phyloP scores from a whole-genome alignment of 2,888 invertebrate genomes.

The Bibio marci region DNA sequence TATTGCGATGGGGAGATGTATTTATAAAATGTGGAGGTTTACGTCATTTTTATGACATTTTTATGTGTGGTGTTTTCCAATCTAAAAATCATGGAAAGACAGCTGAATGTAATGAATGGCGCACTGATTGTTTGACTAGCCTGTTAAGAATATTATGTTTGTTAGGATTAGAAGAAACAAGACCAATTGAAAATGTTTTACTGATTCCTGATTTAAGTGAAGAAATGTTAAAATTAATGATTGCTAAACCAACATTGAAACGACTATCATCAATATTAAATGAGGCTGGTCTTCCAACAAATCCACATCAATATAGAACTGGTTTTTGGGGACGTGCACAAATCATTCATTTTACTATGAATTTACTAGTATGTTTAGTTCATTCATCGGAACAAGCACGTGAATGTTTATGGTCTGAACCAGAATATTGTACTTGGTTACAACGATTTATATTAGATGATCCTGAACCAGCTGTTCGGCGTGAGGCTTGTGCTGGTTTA shows the following conservation, averaged over 20 bases:
- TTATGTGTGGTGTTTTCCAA: conserved; percentile 72
- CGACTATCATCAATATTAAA: conserved; percentile 73
- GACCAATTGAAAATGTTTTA: conserved; percentile 15
- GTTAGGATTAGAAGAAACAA: conserved; percentile 49
- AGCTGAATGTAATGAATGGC: conserved; percentile 52
- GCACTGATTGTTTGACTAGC: conserved; percentile 83
- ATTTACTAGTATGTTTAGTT: conserved; percentile 81
- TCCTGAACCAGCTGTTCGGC: conserved; percentile 77
- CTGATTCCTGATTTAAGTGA: conserved; percentile 50
- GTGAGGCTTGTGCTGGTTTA: conserved; percentile 85
- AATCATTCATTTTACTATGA: conserved; percentile 83
- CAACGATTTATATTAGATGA: conserved; percentile 76
- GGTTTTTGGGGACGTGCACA: conserved; percentile 88
- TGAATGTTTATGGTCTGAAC: conserved; percentile 55
- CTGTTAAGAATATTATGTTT: conserved; percentile 72
- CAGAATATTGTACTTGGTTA: conserved; percentile 62
- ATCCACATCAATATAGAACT: conserved; percentile 73
- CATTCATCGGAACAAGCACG: conserved; percentile 70
- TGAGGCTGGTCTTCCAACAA: conserved; percentile 65
- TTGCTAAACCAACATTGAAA: conserved; percentile 64
- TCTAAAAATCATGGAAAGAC: conserved; percentile 52
- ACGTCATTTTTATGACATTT: conserved; percentile 76
- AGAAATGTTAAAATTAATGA: conserved; percentile 67
- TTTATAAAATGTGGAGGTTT: conserved; percentile 81
- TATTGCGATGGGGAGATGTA: conserved; percentile 46